Evolutionary conservation across 2,797 vertebrate genomes (phyloP), one percentile per base, ranked within the genome.

Genomic region (Clarias platycephalus): DNA sequence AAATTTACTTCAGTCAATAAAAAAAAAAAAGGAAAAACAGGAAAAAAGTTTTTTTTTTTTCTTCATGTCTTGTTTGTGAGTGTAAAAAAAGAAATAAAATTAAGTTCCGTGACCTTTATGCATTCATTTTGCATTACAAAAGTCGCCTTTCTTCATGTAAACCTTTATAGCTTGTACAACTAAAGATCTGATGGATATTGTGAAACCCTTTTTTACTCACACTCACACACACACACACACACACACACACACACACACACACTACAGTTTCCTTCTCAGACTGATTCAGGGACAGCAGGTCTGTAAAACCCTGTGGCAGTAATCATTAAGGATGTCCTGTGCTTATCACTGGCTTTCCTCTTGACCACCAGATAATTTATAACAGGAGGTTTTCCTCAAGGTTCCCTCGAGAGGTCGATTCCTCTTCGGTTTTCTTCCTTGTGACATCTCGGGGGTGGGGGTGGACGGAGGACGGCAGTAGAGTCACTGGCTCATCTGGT

Each of bases 201-300:
- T 44, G 44, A 44, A 44, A 44, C 8, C 6, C 57, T 44, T 44
- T 9, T 44, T 44, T 44, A 44, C 44, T 44, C 44, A n/a, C n/a
- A n/a, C n/a, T n/a, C n/a, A n/a, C n/a, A n/a, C n/a, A n/a, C n/a
- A n/a, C n/a, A n/a, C n/a, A 31, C 6, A 64, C 62, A 64, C 63
- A 66, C 63, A 66, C 63, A 66, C 63, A 66, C 63, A 66, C 64
- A 66, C 26, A 31, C 64, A 66, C 64, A 66, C 67, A 44, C 34
- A 24, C 34, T 40, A 10, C 4, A 24, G 34, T 37, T 40, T 68
- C 31, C 24, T 24, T 24, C 12, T 71, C 68, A 15, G 40, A 49
- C 24, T 26, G 40, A 72, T 26, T 72, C 24, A 16, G n/a, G 40
- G 9, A n/a, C n/a, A 22, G 68, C 40, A n/a, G 12, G n/a, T 28